Conservation (phyloP, 1,140 invertebrate species). For the Ridgeia piscesae region DNA sequence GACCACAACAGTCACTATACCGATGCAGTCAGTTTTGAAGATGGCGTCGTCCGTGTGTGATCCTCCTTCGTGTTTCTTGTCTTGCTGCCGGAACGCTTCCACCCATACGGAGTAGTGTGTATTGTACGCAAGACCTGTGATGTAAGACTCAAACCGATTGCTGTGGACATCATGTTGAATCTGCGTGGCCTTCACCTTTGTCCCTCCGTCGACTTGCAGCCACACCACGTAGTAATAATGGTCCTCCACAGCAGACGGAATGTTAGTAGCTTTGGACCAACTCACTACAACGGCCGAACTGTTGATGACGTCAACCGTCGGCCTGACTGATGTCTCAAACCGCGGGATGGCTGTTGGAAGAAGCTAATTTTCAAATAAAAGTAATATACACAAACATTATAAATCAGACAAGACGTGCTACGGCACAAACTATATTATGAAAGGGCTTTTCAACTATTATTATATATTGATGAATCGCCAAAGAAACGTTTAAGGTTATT, state of each 20-base stretch:
- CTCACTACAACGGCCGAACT: background rate
- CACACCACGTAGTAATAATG: background rate
- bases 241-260: background rate
- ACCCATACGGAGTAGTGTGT: background rate
- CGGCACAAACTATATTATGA: too few relatives aligned
- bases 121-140: background rate
- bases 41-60: background rate
- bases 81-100: background rate
- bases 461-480: too few relatives aligned
- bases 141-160: background rate
- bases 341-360: background rate
- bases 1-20: background rate
- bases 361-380: background rate
- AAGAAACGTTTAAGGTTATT: too few relatives aligned
- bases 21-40: background rate
- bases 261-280: background rate
- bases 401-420: too few relatives aligned
- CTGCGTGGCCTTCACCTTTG: background rate
- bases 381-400: too few relatives aligned
- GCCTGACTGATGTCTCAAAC: background rate
- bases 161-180: background rate
- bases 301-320: background rate
- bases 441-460: too few relatives aligned
- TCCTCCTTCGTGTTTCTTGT: background rate
- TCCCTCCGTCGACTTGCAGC: background rate